Base-by-base conservation (phyloP, 2,113 vertebrate genomes). In the Corythornis madagascariensis region DNA sequence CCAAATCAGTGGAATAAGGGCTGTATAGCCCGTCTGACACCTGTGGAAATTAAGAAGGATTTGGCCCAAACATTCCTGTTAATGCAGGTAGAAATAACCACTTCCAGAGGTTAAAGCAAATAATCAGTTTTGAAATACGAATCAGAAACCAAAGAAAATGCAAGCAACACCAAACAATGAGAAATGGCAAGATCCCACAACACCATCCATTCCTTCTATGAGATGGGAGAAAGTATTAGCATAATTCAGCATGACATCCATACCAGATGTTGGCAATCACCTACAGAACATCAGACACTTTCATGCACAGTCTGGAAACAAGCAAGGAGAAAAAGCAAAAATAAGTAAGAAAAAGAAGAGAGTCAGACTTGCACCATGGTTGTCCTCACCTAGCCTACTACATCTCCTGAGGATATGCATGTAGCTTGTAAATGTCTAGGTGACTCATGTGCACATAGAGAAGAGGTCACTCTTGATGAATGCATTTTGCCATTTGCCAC, bases 201-300 rank as follows among this genome's bases (percentile, higher is more conserved):
- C 76, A 77, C 40, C 79, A 94, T 76, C 83, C 87, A 83, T 84
- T 91, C 83, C 81, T 93, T 52, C 69, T 82, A 85, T 0, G 3
- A 92, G 90, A 95, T 82, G 83, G 85, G 92, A 95, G 79, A 75
- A 88, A 70, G 57, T 83, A 92, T 89, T 95, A 91, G 83, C 77
- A 17, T 83, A 92, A 85, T 71, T 94, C 73, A 86, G 43, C 75
- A 84, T 82, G 93, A 92, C 92, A 96, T 90, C 95, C 92, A 56
- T 80, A 92, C 63, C 93, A 96, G 96, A 96, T 96, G 96, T 96
- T 97, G 96, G 96, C 96, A 97, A 97, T 95, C 92, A 96, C 90
- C 88, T 94, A 84, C 55, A 71, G 74, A 77, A 84, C 59, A 56
- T 65, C 74, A 91, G 95, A 75, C 24, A 43, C 17, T 31, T 79